Evolutionary conservation across 1,140 invertebrate species (phyloP).

Genomic region (Hyphantria cunea): DNA sequence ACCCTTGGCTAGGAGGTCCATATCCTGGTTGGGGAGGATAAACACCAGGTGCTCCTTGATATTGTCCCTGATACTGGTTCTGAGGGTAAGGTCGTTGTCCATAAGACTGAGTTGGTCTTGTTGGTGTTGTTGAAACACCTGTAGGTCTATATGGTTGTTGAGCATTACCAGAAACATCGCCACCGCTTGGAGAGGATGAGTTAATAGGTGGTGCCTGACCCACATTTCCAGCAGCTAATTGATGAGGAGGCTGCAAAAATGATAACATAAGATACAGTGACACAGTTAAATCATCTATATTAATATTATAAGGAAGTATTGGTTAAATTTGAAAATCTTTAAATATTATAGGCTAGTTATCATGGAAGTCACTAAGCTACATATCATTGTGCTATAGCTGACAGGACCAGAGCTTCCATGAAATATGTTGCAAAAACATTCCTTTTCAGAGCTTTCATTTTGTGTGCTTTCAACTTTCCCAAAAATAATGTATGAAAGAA

Average conservation of each 20-base stretch:
- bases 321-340: too few species aligned
- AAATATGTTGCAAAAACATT: too few species aligned
- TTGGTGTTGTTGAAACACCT: conserved; percentile 71
- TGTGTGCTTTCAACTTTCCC: too few species aligned
- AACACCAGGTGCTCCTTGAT: conserved; percentile 70
- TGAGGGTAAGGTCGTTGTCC: conserved; percentile 77
- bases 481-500: too few species aligned
- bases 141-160: conserved; percentile 73
- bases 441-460: too few species aligned
- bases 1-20: conserved; percentile 74
- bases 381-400: too few species aligned
- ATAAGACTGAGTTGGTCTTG: conserved; percentile 78
- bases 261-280: too few species aligned
- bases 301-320: too few species aligned
- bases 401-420: too few species aligned
- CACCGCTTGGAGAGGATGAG: conserved; percentile 58
- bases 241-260: conserved; percentile 75
- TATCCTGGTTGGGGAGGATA: conserved; percentile 76
- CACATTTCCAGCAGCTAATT: conserved; percentile 68
- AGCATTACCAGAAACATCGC: conserved; percentile 60
- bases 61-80: conserved; percentile 80
- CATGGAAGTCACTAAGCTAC: too few species aligned
- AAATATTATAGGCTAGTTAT: too few species aligned
- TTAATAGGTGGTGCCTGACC: conserved; percentile 61
- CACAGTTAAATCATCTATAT: too few species aligned